phyloP scores from a whole-genome alignment of 2,888 invertebrate species.

The Mythimna vitellina region DNA sequence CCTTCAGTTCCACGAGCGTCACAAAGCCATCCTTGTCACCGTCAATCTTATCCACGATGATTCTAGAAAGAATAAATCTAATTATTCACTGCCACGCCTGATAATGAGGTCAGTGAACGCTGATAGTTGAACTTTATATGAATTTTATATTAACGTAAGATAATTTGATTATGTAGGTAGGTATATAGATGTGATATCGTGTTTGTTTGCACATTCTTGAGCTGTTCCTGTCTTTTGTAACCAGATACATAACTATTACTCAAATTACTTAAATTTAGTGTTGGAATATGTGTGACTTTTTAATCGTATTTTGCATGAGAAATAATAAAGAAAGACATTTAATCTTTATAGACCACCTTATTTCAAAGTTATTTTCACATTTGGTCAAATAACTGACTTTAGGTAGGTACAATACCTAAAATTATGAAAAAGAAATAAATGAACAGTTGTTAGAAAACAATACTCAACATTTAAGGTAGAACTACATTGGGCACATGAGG shows the following conservation, averaged over 20 bases:
- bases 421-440: background rate
- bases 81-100: slow-evolving; percentile 39
- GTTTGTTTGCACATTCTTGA: slow-evolving; percentile 4
- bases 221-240: background rate
- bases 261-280: background rate
- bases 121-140: slow-evolving; percentile 39
- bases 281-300: background rate
- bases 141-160: slow-evolving; percentile 5
- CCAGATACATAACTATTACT: background rate
- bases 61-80: slow-evolving; percentile 87
- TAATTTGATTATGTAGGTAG: background rate
- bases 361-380: no score
- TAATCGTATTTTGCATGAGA: background rate
- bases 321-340: no score
- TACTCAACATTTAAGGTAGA: no score
- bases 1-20: slow-evolving; percentile 96
- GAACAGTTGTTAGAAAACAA: no score
- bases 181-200: background rate
- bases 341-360: no score
- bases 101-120: slow-evolving; percentile 69
- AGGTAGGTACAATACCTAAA: no score
- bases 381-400: background rate
- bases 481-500: no score
- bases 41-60: slow-evolving; percentile 98
- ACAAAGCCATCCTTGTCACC: slow-evolving; percentile 95